A percentile compares a stretch with the other conserved stretches of the same genome.
Conservation (phyloP, 2,888 invertebrate species). For the Neoaliturus tenellus region DNA sequence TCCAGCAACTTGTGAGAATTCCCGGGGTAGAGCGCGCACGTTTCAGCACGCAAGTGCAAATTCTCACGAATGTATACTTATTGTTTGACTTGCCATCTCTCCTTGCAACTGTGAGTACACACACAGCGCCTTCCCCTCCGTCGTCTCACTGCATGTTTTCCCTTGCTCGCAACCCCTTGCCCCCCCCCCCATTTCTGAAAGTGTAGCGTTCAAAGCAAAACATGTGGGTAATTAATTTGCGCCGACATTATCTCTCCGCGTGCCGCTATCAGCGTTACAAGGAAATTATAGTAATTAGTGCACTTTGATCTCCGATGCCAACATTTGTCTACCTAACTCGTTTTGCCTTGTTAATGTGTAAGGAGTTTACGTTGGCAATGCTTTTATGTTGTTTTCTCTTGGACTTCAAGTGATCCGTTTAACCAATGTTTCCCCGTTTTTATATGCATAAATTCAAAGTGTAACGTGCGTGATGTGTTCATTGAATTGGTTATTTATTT, state of each 20-base stretch:
- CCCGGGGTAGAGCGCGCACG: no score
- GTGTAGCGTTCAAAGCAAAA: conserved; percentile 45
- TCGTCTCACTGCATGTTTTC: not conserved
- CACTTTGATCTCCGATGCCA: conserved; percentile 8
- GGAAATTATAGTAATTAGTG: conserved; percentile 36
- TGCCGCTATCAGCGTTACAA: conserved; percentile 20
- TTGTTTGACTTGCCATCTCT: not conserved
- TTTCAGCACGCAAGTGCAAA: not conserved
- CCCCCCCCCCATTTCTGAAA: not conserved
- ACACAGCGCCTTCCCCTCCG: not conserved
- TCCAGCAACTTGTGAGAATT: no score
- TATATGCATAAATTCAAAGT: no score
- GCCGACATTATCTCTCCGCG: conserved; percentile 27
- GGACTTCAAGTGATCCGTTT: no score
- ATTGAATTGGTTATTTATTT: no score
- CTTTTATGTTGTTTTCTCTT: not conserved
- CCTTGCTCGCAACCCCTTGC: not conserved
- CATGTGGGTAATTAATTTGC: conserved; percentile 46
- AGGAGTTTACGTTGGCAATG: not conserved
- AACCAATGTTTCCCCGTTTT: no score
- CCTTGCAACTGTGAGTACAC: not conserved
- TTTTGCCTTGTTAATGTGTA: not conserved
- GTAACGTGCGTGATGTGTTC: no score
- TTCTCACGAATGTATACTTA: not conserved
- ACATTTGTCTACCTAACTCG: conserved; percentile 1